A percentile compares a stretch with the other conserved stretches of the same genome.
Conservation (phyloP, 2,888 invertebrate genomes). For the Mesorhabditis sp. region DNA sequence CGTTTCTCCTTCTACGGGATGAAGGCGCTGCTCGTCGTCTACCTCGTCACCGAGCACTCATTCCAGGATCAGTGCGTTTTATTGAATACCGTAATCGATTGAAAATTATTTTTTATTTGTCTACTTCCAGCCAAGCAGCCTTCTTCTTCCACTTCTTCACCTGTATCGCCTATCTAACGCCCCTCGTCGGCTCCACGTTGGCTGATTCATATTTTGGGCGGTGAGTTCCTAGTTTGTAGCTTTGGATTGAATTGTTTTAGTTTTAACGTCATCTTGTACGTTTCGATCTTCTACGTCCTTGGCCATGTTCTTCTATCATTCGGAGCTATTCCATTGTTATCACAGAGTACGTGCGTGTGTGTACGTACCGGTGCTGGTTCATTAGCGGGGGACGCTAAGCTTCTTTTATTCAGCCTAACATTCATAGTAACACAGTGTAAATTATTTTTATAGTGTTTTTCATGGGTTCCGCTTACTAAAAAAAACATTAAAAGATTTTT, state of each 20-base stretch:
- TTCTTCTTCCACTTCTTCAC: constrained; percentile 85
- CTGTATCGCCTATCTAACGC: constrained; percentile 85
- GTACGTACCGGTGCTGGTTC: too few relatives aligned
- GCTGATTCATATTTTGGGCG: constrained; percentile 73
- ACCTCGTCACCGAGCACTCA: constrained; percentile 46
- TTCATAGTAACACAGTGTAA: too few relatives aligned
- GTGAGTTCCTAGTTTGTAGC: constrained; percentile 13
- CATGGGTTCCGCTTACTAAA: too few relatives aligned
- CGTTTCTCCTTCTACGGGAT: constrained; percentile 58
- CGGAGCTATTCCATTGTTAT: constrained; percentile 61
- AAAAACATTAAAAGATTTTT: too few relatives aligned
- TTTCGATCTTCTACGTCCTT: constrained; percentile 60
- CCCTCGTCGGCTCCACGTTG: constrained; percentile 83
- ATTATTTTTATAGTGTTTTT: too few relatives aligned
- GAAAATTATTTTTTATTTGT: too few relatives aligned
- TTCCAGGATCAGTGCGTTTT: too few relatives aligned
- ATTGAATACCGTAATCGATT: too few relatives aligned
- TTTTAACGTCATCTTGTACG: constrained; percentile 65
- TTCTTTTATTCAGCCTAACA: too few relatives aligned
- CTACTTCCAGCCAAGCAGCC: constrained; percentile 72
- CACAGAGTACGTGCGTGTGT: constrained; percentile 16
- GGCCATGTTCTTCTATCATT: constrained; percentile 60
- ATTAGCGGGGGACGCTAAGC: too few relatives aligned
- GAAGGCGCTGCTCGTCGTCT: constrained; percentile 55
- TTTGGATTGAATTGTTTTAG: neutral